phyloP scores from a whole-genome alignment of 1,140 invertebrate genomes.

The Drosophila arawakana region DNA sequence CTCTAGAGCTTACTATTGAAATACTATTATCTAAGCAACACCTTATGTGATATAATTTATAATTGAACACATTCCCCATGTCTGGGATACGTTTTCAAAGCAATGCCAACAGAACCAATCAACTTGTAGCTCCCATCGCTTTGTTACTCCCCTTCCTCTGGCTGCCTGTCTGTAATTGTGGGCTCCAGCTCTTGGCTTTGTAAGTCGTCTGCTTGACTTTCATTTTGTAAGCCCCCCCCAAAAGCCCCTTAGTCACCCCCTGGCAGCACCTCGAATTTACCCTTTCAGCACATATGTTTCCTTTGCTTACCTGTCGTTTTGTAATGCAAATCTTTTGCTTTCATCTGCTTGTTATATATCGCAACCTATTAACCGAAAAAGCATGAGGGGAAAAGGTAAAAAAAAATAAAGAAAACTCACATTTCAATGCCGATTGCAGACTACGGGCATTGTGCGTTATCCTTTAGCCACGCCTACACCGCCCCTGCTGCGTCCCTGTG shows the following conservation, averaged over 20 bases:
- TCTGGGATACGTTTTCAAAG: not conserved
- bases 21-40: slow-evolving; percentile 29
- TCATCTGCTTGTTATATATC: slow-evolving; percentile 82
- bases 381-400: slow-evolving; percentile 4
- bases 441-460: slow-evolving; percentile 33
- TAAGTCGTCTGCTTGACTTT: slow-evolving; percentile 36
- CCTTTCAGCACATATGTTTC: slow-evolving; percentile 37
- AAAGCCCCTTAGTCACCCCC: not conserved
- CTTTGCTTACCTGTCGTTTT: slow-evolving; percentile 72
- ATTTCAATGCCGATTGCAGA: slow-evolving; percentile 68
- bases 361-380: slow-evolving; percentile 75
- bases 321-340: slow-evolving; percentile 82
- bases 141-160: not conserved
- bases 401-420: slow-evolving; percentile 29
- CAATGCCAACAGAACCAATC: slow-evolving; percentile 33
- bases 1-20: slow-evolving; percentile 9
- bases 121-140: slow-evolving; percentile 14
- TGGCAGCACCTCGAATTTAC: slow-evolving; percentile 6
- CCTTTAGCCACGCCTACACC: slow-evolving; percentile 6
- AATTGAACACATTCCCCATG: slow-evolving; percentile 35
- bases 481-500: slow-evolving; percentile 11
- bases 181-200: slow-evolving; percentile 32
- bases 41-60: slow-evolving; percentile 33
- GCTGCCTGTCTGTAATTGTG: slow-evolving; percentile 25
- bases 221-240: not conserved